Conservation (phyloP, 1,140 invertebrate species). For the Habropoda laboriosa region DNA sequence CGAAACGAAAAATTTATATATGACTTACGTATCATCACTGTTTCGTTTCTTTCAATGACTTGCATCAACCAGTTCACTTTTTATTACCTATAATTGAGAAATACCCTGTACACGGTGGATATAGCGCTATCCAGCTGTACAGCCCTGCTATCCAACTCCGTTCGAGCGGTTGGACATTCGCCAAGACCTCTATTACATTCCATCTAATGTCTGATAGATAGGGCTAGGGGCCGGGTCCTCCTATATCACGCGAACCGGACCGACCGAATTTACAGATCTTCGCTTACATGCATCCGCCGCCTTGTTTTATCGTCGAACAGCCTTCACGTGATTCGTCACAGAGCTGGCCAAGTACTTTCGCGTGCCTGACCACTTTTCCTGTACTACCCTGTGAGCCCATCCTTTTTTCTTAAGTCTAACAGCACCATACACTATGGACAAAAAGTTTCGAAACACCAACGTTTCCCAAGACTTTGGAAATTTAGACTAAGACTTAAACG, state of each 20-base stretch:
- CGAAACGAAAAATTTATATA: too few relatives aligned
- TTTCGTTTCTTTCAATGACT: too few relatives aligned
- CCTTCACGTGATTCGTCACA: neutral
- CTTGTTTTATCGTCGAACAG: conserved; percentile 37
- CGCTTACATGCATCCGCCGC: conserved; percentile 24
- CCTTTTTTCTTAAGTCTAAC: too few relatives aligned
- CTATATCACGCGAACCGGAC: conserved; percentile 56
- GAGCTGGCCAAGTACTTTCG: neutral
- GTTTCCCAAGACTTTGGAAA: too few relatives aligned
- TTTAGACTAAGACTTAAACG: too few relatives aligned
- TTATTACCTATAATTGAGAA: too few relatives aligned
- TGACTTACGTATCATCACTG: too few relatives aligned
- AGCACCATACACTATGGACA: too few relatives aligned
- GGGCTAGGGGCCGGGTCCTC: conserved; percentile 27
- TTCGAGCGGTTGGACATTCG: conserved; percentile 69
- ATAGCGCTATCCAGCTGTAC: neutral
- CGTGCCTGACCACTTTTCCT: neutral
- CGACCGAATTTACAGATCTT: conserved; percentile 68
- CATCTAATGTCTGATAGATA: conserved; percentile 69
- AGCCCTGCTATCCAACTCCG: conserved; percentile 27
- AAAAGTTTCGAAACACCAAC: too few relatives aligned
- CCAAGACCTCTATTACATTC: conserved; percentile 75
- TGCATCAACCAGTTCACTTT: too few relatives aligned
- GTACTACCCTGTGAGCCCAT: neutral
- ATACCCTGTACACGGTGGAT: too few relatives aligned